Base-by-base conservation (phyloP, 1,140 invertebrate genomes). In the Amphibalanus amphitrite region DNA sequence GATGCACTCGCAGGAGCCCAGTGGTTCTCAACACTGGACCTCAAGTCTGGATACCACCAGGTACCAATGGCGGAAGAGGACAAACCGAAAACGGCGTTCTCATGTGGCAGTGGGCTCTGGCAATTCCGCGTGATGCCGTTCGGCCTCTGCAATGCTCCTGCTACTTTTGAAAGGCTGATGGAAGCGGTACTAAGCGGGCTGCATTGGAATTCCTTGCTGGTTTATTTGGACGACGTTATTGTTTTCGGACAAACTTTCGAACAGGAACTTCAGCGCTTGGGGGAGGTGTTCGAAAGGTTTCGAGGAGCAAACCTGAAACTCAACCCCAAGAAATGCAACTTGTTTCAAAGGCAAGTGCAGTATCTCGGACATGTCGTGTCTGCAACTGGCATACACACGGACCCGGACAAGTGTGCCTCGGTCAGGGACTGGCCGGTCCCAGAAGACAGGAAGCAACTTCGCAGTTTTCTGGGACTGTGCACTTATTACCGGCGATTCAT, bases 21-120 rank as follows among this genome's bases (percentile, higher is more conserved):
- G 28, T 76, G 29, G 0, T 75, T 75, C 69, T 75, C 69, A 1
- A 76, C 72, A 38, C 65, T 75, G 47, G 73, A 76, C 3, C 20
- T 76, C 3, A 33, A 64, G 67, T 40, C 0, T 67, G 73, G 33
- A 26, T 75, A 75, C 74, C 76, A 75, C 1, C 73, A 75, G 64
- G 72, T 75, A 3, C 10, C 28, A 23, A 4, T 76, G 67, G 25
- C 33, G 59, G 17, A 28, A 26, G 69, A 73, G 10, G 33, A 59
- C 40, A 28, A 40, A 28, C 25, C 73, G 64, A 74, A 71, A 38
- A 76, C 74, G 20, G 74, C 74, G 0, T 74, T 75, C 25, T 25
- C 29, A 59, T 20, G 40, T 26, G 40, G 65, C 3, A 30, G 28
- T 6, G 29, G n/a, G 30, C 17, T 69, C 33, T 69, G 38, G 28